These are phyloP conservation scores for Neolamprologus fasciatus DNA, from an alignment of 2,113 vertebrate species.

Conservation along the genomic window DNA sequence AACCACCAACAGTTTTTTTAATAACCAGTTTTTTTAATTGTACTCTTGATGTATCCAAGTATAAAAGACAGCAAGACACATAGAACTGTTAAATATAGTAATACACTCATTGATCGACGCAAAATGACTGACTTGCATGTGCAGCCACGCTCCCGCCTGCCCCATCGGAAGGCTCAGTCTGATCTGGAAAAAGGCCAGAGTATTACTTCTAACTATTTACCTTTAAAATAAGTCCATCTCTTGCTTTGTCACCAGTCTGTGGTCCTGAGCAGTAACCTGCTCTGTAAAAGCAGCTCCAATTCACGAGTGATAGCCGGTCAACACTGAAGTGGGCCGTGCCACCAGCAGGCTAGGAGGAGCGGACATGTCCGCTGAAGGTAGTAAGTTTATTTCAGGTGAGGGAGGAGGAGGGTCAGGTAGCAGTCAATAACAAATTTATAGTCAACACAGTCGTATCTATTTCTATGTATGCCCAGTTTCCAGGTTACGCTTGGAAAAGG, in stretches of 20 bases:
- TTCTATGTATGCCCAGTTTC: not conserved
- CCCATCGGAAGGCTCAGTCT: not conserved
- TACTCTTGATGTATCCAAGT: accelerated
- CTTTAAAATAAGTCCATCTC: not conserved
- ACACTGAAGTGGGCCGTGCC: accelerated
- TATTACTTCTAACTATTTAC: not conserved
- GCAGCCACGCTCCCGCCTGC: not conserved
- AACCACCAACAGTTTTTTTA: not conserved
- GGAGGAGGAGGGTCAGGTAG: not conserved
- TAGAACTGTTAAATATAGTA: not conserved
- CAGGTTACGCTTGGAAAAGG: not conserved
- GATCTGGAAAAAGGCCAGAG: not conserved
- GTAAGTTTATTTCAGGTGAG: not conserved
- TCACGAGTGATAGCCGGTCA: not conserved
- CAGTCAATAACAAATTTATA: not conserved
- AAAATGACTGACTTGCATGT: not conserved
- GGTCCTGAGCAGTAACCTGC: not conserved
- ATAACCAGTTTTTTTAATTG: not conserved
- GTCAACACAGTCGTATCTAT: not conserved
- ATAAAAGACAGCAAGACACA: not conserved
- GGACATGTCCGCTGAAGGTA: not conserved
- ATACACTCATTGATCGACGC: not conserved
- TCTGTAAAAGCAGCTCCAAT: not conserved
- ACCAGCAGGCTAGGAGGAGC: not conserved
- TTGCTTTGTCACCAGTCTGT: not conserved